A percentile compares a stretch with the other conserved stretches of the same genome.
Evolutionary conservation across 2,113 vertebrate species (phyloP).

Genomic region (Grus americana): DNA sequence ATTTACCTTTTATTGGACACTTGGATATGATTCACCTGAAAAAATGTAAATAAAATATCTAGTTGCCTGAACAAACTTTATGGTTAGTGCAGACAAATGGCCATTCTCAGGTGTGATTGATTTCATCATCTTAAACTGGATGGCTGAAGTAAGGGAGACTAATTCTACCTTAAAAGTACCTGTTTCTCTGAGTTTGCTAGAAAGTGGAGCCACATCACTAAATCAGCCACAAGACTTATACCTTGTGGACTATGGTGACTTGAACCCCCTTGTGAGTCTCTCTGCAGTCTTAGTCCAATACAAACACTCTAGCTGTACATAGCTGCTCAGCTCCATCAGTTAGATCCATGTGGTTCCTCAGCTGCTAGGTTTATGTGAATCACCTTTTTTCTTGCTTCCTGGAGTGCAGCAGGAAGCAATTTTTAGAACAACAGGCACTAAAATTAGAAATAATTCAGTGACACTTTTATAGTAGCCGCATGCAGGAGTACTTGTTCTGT

Average conservation of each 20-base stretch:
- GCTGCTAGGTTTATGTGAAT: conserved; percentile 5
- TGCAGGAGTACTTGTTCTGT: conserved; percentile 16
- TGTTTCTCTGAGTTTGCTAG: neutral
- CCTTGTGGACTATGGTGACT: neutral
- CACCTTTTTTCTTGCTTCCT: conserved; percentile 51
- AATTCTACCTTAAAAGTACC: neutral
- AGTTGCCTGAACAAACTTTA: neutral
- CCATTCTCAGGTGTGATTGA: neutral
- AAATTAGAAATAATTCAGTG: conserved; percentile 64
- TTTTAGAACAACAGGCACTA: conserved; percentile 25
- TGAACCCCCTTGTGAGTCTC: neutral
- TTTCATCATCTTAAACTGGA: neutral
- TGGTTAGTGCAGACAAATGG: neutral
- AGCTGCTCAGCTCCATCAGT: neutral
- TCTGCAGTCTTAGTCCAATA: neutral
- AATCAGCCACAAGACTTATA: fast-evolving
- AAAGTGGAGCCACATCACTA: neutral
- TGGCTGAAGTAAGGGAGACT: neutral
- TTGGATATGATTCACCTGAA: neutral
- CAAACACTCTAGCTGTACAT: neutral
- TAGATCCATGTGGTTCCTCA: neutral
- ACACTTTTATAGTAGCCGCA: conserved; percentile 30
- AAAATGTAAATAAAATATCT: neutral
- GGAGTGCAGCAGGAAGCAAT: conserved; percentile 4
- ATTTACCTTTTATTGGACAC: neutral